A percentile compares a stretch with the other conserved stretches of the same genome.
Conservation (phyloP, 2,797 vertebrate genomes). For the Diplodus sargus region DNA sequence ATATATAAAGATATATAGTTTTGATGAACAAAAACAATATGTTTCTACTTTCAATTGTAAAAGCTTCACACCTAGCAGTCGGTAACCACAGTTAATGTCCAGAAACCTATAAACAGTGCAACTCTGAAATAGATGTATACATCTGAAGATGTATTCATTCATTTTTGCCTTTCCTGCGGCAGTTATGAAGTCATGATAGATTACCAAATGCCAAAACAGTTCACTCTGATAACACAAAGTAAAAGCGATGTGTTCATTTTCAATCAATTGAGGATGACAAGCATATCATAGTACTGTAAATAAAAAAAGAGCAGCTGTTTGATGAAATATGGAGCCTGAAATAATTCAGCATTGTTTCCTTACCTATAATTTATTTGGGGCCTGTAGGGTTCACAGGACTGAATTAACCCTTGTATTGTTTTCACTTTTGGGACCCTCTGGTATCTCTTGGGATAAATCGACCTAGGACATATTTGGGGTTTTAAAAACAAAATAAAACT, state of each 20-base stretch:
- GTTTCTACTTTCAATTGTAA: background rate
- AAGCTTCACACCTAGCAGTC: background rate
- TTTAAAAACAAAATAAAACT: too few relatives aligned
- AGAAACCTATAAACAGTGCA: too few relatives aligned
- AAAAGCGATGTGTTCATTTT: conserved; percentile 36
- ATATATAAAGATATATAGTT: too few relatives aligned
- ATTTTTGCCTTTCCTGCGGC: too few relatives aligned
- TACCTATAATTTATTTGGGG: background rate
- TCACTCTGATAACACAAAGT: conserved; percentile 26
- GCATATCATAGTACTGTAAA: conserved; percentile 19
- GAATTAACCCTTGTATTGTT: background rate
- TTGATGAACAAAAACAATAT: background rate
- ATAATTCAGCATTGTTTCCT: conserved; percentile 6
- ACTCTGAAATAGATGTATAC: background rate
- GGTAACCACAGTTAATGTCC: background rate
- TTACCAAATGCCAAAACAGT: conserved; percentile 6
- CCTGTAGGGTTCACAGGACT: background rate
- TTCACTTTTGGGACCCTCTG: too few relatives aligned
- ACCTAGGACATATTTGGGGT: too few relatives aligned
- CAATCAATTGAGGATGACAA: conserved; percentile 22
- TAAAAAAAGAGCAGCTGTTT: conserved; percentile 24
- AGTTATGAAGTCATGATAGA: too few relatives aligned
- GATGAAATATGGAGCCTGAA: conserved; percentile 27
- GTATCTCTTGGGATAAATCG: too few relatives aligned
- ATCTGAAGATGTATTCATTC: background rate